Base-by-base conservation (phyloP, 2,888 invertebrate species). In the Mechanitis mazaeus region DNA sequence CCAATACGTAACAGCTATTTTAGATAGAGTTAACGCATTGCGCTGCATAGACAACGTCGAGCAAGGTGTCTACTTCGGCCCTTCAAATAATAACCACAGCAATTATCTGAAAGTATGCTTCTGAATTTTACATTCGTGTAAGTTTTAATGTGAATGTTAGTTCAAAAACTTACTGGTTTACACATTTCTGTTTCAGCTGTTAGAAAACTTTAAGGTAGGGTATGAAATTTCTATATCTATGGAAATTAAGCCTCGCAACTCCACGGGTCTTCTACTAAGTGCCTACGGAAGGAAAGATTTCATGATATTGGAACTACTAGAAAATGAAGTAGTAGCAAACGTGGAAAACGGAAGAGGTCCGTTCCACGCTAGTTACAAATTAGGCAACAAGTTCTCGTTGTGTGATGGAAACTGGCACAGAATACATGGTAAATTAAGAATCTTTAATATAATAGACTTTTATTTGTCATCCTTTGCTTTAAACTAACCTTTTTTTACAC, bases 381-480 rank as follows among this genome's bases (percentile, higher is more conserved):
- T 94, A 0, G 93, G 93, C 45, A 90, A 92, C 55, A 91, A 92
- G 57, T 92, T 92, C 64, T 93, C 94, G 72, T 92, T 98, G 65
- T 99, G 99, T 78, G 97, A 99, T 83, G 98, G 99, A 56, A 92
- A 95, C 60, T 99, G 98, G 98, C 98, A 99, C 78, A 94, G 92
- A 62, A 95, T 98, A 73, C 92, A 93, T 84, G 94, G 95, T 94
- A 79, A 80, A 74, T 33, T 45, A 42, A 54, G 2, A 42, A 9
- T 42, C 11, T 9, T 9, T 42, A 42, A 42, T 42, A 42, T 28
- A 46, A 45, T 42, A 11, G 5, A 42, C 28, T n/a, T 28, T 11
- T n/a, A 28, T 20, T 12, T 38, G 9, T 31, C 42, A 31, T 58
- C 12, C 35, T 58, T n/a, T 12, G 42, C 31, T 3, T 58, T 12